Percentiles rank a stretch among this genome's conserved stretches.
Conservation (phyloP, 1,140 invertebrate species). For the Penaeus chinensis region DNA sequence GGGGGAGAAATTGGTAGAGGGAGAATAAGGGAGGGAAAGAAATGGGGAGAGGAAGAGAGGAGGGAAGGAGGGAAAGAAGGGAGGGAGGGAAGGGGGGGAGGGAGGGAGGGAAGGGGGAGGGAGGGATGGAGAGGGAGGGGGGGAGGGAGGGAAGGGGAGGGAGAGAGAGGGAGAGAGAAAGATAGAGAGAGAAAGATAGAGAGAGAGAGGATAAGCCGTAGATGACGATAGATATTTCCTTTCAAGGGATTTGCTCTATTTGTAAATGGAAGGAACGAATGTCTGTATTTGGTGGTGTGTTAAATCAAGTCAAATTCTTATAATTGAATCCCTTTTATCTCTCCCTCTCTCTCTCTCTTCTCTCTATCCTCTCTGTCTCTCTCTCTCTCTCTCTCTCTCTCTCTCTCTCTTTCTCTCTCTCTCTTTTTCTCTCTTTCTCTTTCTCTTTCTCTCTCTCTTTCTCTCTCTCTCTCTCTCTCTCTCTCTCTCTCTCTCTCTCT, state of each 20-base stretch:
- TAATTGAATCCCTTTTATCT: not conserved
- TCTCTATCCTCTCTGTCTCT: not conserved
- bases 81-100: not conserved
- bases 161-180: not conserved
- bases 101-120: not conserved
- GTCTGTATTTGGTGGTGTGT: not conserved
- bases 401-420: no score
- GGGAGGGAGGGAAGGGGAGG: not conserved
- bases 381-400: not conserved
- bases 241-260: no score
- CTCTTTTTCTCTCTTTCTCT: not conserved
- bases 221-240: no score
- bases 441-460: not conserved
- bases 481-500: no score
- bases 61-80: not conserved
- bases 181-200: no score
- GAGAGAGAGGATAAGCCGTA: no score
- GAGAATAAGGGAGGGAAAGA: no score
- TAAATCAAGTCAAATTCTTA: not conserved
- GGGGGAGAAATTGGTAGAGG: no score
- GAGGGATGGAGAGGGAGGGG: not conserved
- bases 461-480: constrained; percentile 21
- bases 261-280: not conserved
- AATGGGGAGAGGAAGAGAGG: not conserved
- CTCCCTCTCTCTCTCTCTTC: not conserved